Evolutionary conservation across 2,113 vertebrate species (phyloP).

Genomic region (Osmerus mordax): DNA sequence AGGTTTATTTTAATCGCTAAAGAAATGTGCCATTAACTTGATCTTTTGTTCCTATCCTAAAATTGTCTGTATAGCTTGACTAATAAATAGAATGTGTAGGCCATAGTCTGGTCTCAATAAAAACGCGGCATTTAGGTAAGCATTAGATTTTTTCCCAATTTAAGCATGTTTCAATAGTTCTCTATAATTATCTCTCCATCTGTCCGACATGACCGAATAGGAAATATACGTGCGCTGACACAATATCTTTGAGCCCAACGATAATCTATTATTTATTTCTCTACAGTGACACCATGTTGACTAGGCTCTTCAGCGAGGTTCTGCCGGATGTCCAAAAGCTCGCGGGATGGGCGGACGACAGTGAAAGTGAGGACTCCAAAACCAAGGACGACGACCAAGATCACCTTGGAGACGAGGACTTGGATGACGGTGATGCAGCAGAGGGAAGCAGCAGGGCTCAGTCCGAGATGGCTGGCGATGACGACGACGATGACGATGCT

Average conservation of each 20-base stretch:
- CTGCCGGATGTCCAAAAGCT: conserved; percentile 95
- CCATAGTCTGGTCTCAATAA: too few species aligned
- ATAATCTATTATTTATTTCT: conserved; percentile 39
- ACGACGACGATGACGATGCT: conserved; percentile 80
- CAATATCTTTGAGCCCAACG: neutral
- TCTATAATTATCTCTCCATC: too few species aligned
- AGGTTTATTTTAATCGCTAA: neutral
- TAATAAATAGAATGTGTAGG: too few species aligned
- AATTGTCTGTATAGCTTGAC: neutral
- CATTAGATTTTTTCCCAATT: too few species aligned
- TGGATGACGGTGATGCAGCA: conserved; percentile 75
- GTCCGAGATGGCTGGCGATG: conserved; percentile 41
- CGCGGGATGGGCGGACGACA: conserved; percentile 88
- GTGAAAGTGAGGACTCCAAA: conserved; percentile 72
- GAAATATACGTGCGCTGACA: too few species aligned
- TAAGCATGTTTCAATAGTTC: too few species aligned
- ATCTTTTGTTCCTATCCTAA: neutral
- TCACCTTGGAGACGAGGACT: conserved; percentile 71
- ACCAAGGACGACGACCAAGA: conserved; percentile 53
- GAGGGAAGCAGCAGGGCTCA: conserved; percentile 48
- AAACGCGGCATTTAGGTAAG: too few species aligned
- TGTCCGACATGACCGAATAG: too few species aligned
- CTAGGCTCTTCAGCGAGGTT: conserved; percentile 96
- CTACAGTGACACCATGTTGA: conserved; percentile 85
- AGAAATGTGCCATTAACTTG: neutral